phyloP scores from a whole-genome alignment of 2,888 invertebrate genomes.

The Nomada ferruginata region DNA sequence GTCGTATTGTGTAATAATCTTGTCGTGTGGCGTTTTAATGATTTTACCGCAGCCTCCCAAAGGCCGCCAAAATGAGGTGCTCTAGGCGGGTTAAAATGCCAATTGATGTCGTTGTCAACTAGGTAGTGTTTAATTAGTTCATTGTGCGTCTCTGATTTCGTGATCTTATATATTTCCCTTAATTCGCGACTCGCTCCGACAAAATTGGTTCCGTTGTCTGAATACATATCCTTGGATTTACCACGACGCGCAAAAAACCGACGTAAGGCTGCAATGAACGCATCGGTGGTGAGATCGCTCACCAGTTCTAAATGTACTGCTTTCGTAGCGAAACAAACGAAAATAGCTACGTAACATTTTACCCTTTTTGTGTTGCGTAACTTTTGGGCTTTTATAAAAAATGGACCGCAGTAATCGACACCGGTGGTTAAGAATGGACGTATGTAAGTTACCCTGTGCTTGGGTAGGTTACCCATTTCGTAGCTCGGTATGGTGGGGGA shows the following conservation, averaged over 20 bases:
- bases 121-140: not conserved
- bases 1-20: not conserved
- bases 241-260: not conserved
- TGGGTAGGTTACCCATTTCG: not conserved
- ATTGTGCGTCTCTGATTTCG: not conserved
- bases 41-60: not conserved
- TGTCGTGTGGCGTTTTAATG: not conserved
- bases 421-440: not conserved
- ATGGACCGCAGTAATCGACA: no score
- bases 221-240: not conserved
- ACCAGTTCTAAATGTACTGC: no score
- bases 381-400: not conserved
- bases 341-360: not conserved
- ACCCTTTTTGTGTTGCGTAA: not conserved
- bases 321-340: not conserved
- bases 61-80: not conserved
- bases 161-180: not conserved
- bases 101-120: not conserved
- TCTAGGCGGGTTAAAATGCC: not conserved
- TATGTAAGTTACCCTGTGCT: not conserved
- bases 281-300: not conserved
- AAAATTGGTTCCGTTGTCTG: constrained; percentile 5
- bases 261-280: not conserved
- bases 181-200: not conserved
- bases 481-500: not conserved